A percentile compares a stretch with the other conserved stretches of the same genome.
phyloP scores from a whole-genome alignment of 2,888 invertebrate genomes.

The Boloria selene region DNA sequence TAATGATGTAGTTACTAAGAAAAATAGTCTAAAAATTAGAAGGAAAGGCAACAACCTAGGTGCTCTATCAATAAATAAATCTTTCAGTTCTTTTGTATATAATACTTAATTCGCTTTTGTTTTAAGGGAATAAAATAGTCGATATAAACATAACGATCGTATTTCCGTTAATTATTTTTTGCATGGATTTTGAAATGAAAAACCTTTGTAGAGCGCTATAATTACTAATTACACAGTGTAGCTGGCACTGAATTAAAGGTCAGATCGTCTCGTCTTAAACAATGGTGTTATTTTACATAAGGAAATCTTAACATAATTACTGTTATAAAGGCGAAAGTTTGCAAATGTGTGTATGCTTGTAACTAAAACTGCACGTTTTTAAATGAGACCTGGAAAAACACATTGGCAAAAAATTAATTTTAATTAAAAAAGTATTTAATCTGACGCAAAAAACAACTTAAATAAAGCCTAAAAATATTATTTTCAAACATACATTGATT shows the following conservation, averaged over 20 bases:
- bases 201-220: constrained; percentile 14
- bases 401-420: too few species aligned
- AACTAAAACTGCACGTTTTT: background rate
- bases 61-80: too few species aligned
- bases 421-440: too few species aligned
- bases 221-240: constrained; percentile 12
- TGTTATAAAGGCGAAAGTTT: background rate
- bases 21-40: too few species aligned
- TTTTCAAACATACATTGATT: too few species aligned
- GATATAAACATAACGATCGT: background rate
- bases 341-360: background rate
- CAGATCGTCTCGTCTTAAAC: constrained; percentile 8
- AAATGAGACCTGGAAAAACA: too few species aligned
- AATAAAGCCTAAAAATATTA: too few species aligned
- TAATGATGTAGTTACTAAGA: too few species aligned
- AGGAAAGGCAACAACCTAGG: too few species aligned
- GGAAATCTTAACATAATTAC: background rate
- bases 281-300: constrained; percentile 16
- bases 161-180: constrained; percentile 9
- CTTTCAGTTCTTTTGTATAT: too few species aligned
- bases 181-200: constrained; percentile 4
- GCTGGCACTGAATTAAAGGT: constrained; percentile 17
- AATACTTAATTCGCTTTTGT: too few species aligned
- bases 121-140: background rate
- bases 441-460: too few species aligned